Evolutionary conservation across 92 coral and sea anemone genomes (phyloP).

Genomic region (Anthopleura xanthogrammica): DNA sequence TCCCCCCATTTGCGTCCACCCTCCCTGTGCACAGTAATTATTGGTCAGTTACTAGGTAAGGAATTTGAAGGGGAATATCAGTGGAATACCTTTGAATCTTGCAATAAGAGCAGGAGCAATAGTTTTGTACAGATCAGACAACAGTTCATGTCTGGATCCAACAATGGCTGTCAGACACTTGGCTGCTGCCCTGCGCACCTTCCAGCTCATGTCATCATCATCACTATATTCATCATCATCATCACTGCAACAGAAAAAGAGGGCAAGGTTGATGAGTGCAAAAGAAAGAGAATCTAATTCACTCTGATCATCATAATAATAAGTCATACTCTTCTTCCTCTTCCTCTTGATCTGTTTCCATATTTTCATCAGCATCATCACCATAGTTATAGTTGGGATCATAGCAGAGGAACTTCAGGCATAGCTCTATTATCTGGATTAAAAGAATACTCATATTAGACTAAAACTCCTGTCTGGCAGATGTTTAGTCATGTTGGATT

Average conservation of each 20-base stretch:
- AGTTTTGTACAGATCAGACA: constrained; percentile 84
- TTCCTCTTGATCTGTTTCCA: constrained; percentile 91
- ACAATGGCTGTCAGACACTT: constrained; percentile 93
- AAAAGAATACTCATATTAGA: not conserved
- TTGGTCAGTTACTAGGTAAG: too few species aligned
- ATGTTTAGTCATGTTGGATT: too few species aligned
- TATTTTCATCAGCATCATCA: constrained; percentile 88
- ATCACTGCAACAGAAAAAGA: constrained; percentile 41
- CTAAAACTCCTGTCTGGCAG: too few species aligned
- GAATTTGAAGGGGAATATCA: too few species aligned
- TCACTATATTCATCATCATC: constrained; percentile 98
- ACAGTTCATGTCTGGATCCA: constrained; percentile 91
- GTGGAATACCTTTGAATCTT: constrained; percentile 81
- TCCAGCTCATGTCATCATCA: constrained; percentile 99
- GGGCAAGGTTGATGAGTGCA: not conserved
- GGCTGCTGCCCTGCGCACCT: constrained; percentile 99
- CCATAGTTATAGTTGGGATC: constrained; percentile 99
- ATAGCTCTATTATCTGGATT: constrained; percentile 80
- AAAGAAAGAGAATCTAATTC: not conserved
- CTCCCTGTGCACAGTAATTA: too few species aligned
- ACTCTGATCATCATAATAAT: not conserved
- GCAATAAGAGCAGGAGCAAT: constrained; percentile 98
- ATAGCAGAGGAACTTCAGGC: constrained; percentile 91
- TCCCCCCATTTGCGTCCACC: too few species aligned
- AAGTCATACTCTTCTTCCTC: constrained; percentile 83